phyloP scores from a whole-genome alignment of 2,888 invertebrate species.

The Nyleta sp. region DNA sequence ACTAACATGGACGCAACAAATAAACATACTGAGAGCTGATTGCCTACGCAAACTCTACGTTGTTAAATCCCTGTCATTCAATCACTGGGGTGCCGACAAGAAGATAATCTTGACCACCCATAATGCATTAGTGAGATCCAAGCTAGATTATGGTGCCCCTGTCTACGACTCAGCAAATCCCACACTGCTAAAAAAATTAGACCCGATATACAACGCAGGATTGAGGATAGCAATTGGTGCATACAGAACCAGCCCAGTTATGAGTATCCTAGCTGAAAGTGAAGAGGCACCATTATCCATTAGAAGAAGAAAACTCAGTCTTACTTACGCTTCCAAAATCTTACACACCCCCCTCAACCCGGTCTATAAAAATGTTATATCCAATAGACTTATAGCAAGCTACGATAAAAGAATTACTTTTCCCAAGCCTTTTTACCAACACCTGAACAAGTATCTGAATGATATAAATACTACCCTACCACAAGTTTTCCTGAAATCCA shows the following conservation, averaged over 20 bases:
- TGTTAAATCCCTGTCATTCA: constrained; percentile 27
- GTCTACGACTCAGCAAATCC: constrained; percentile 58
- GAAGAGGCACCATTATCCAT: constrained; percentile 24
- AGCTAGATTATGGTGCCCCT: constrained; percentile 64
- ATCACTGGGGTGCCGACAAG: constrained; percentile 18
- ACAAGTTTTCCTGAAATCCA: too few species aligned
- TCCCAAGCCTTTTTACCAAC: constrained; percentile 9
- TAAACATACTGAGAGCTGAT: constrained; percentile 27
- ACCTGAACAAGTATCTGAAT: constrained; percentile 1
- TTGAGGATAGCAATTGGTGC: constrained; percentile 49
- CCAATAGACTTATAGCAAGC: not conserved
- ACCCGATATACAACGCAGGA: constrained; percentile 47
- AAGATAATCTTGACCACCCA: constrained; percentile 47
- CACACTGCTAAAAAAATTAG: constrained; percentile 18
- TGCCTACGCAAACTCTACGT: constrained; percentile 48
- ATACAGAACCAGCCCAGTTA: constrained; percentile 44
- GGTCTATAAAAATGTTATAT: not conserved
- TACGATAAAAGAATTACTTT: not conserved
- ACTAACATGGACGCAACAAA: constrained; percentile 63
- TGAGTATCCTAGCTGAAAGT: constrained; percentile 42
- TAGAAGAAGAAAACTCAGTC: constrained; percentile 12
- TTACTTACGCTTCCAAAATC: constrained; percentile 6
- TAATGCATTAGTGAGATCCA: constrained; percentile 28
- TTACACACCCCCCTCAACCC: not conserved
- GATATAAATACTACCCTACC: not conserved